Percentiles rank a stretch among this genome's conserved stretches.
Evolutionary conservation across 2,113 vertebrate genomes (phyloP).

Genomic region (Colius striatus): DNA sequence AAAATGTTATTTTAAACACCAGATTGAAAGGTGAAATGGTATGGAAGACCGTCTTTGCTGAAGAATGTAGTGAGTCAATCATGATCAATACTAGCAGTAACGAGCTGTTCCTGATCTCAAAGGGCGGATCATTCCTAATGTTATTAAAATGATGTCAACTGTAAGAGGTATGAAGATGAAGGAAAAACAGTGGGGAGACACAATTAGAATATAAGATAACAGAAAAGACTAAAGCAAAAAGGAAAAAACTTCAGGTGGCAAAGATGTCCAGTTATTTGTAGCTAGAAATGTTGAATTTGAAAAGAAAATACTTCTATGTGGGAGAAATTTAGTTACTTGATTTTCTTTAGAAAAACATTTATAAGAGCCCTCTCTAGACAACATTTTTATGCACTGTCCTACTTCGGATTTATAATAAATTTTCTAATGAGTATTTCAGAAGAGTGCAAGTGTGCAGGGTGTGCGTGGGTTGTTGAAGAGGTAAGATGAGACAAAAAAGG

Average conservation of each 20-base stretch:
- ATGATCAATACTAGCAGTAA: constrained; percentile 8
- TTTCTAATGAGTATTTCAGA: not conserved
- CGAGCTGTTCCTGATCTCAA: constrained; percentile 11
- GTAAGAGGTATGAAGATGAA: constrained; percentile 34
- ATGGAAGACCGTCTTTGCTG: not conserved
- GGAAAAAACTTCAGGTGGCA: not conserved
- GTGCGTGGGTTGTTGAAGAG: not conserved
- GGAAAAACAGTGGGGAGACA: not conserved
- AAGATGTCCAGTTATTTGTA: not conserved
- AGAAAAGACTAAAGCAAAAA: not conserved
- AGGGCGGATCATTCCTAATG: not conserved
- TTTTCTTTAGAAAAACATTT: not conserved
- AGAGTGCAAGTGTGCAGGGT: not conserved
- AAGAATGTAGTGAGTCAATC: not conserved
- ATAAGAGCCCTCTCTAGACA: not conserved
- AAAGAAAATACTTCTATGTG: not conserved
- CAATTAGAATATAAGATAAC: not conserved
- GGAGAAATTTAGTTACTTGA: not conserved
- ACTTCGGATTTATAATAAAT: not conserved
- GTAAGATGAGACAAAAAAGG: not conserved
- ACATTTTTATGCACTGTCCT: not conserved
- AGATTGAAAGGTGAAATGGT: not conserved
- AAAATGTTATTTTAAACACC: constrained; percentile 24
- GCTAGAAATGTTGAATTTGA: not conserved
- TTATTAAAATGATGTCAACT: constrained; percentile 32